Evolutionary conservation across 2,113 vertebrate species (phyloP).

Genomic region (Stigmatopora nigra): DNA sequence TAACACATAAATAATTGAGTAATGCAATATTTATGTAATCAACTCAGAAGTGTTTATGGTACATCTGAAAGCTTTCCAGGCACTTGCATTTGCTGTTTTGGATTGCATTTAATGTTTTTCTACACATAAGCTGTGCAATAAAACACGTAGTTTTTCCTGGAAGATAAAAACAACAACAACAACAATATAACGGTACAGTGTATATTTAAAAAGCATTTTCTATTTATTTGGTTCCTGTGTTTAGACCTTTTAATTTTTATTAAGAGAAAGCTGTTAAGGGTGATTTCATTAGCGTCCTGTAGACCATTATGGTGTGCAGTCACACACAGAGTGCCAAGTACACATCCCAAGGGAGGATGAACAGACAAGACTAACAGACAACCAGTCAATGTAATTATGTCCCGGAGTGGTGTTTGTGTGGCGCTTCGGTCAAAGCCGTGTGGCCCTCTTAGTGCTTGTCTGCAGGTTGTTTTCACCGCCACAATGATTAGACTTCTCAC

Average conservation of each 20-base stretch:
- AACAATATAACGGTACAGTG: constrained; percentile 34
- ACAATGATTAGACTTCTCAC: constrained; percentile 33
- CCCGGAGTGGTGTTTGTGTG: constrained; percentile 54
- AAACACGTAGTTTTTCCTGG: constrained; percentile 41
- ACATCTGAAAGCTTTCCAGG: constrained; percentile 32
- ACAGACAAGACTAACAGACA: constrained; percentile 48
- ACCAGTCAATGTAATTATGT: constrained; percentile 66
- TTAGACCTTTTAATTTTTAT: constrained; percentile 29
- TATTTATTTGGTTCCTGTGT: constrained; percentile 35
- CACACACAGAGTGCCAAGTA: constrained; percentile 9
- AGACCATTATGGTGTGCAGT: constrained; percentile 15
- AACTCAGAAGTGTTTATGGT: constrained; percentile 43
- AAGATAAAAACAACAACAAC: constrained; percentile 48
- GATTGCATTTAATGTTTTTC: constrained; percentile 38
- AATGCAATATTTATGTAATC: constrained; percentile 52
- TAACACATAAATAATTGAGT: constrained; percentile 45
- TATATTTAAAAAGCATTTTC: constrained; percentile 28
- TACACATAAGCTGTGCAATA: constrained; percentile 46
- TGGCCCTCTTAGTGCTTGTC: constrained; percentile 47
- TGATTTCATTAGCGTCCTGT: constrained; percentile 21
- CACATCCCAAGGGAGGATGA: constrained; percentile 46
- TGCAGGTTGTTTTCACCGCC: constrained; percentile 54
- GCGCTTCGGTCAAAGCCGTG: constrained; percentile 32
- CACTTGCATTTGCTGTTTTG: constrained; percentile 34
- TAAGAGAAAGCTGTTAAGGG: constrained; percentile 24